Percentiles rank a stretch among this genome's conserved stretches.
These are phyloP conservation scores for Nothobranchius kuhntae DNA, from an alignment of 2,113 vertebrate genomes.

Conservation along the genomic window DNA sequence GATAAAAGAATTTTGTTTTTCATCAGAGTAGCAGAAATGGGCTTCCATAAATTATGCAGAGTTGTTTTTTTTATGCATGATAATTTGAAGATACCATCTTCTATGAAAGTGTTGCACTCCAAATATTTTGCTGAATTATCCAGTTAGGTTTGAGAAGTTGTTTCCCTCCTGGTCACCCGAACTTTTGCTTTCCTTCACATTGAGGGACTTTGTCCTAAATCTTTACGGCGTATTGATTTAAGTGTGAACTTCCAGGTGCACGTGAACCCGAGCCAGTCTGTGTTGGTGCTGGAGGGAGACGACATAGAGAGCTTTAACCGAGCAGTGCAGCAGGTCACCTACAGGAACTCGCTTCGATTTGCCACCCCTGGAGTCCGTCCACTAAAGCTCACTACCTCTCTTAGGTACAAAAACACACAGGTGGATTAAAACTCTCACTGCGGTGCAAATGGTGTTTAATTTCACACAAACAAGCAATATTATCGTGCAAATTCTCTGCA, in stretches of 20 bases:
- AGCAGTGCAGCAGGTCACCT: constrained; percentile 96
- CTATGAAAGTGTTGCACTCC: too few species aligned
- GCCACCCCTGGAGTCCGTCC: constrained; percentile 96
- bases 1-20: too few species aligned
- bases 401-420: constrained; percentile 66
- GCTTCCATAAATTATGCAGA: too few species aligned
- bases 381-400: constrained; percentile 88
- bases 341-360: constrained; percentile 95
- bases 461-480: too few species aligned
- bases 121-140: neutral
- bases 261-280: constrained; percentile 96
- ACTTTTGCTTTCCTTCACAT: neutral
- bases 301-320: constrained; percentile 97
- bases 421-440: neutral
- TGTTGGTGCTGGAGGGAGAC: constrained; percentile 93
- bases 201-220: neutral
- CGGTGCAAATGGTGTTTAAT: too few species aligned
- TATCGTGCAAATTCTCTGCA: neutral
- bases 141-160: neutral
- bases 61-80: too few species aligned
- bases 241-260: constrained; percentile 85
- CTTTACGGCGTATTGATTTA: neutral
- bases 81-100: too few species aligned
- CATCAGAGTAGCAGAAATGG: too few species aligned
- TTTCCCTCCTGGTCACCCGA: neutral